Evolutionary conservation across 2,797 vertebrate genomes (phyloP).

Genomic region (Rhabdophis nuchalis): DNA sequence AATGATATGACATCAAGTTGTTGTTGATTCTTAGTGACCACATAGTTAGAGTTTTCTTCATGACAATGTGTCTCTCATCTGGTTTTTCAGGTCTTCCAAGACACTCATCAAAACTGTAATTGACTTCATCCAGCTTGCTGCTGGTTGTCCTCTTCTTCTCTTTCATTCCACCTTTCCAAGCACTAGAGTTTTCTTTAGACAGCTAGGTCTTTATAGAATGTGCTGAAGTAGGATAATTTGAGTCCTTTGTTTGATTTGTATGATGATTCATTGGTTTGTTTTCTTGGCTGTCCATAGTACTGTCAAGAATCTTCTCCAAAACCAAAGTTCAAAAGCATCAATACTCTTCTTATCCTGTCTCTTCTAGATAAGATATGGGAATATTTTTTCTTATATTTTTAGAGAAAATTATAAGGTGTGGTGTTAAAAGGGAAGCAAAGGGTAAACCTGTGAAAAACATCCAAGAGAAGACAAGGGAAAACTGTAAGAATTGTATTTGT

Average conservation of each 20-base stretch:
- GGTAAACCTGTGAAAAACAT: too few species aligned
- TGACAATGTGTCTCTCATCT: background rate
- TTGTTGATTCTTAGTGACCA: background rate
- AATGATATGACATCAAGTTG: background rate
- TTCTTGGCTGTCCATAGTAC: background rate
- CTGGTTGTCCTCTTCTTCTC: background rate
- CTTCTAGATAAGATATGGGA: background rate
- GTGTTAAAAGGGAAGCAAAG: too few species aligned
- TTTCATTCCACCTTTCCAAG: background rate
- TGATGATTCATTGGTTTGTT: background rate
- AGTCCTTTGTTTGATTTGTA: background rate
- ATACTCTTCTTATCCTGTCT: background rate
- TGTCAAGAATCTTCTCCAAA: background rate
- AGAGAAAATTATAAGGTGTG: too few species aligned
- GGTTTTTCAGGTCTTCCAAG: background rate
- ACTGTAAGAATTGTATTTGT: too few species aligned
- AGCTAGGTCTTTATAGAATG: background rate
- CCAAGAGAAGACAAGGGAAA: too few species aligned
- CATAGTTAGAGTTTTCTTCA: background rate
- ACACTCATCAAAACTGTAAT: background rate
- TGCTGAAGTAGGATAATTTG: background rate
- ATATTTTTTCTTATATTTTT: too few species aligned
- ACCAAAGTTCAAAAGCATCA: background rate
- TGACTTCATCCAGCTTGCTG: background rate
- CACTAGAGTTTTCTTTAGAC: background rate